phyloP scores from a whole-genome alignment of 2,888 invertebrate species.

The Rhagonycha fulva region DNA sequence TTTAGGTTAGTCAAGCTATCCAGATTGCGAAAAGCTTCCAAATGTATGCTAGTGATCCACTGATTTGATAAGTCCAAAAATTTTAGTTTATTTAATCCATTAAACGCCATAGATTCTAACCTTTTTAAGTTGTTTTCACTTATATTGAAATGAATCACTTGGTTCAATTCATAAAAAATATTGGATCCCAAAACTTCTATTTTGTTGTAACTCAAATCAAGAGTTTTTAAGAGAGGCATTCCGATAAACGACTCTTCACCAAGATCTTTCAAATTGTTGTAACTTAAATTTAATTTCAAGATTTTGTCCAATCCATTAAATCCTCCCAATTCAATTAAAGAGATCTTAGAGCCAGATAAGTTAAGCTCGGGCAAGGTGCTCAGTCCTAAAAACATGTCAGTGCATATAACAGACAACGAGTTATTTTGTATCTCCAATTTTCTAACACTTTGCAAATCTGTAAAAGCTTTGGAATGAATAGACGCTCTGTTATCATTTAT shows the following conservation, averaged over 20 bases:
- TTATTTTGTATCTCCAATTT: background rate
- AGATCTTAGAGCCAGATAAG: background rate
- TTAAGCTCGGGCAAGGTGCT: background rate
- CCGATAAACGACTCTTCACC: background rate
- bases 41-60: constrained; percentile 38
- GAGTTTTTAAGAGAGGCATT: background rate
- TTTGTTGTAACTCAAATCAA: background rate
- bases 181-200: background rate
- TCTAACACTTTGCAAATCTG: background rate
- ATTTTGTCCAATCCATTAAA: background rate
- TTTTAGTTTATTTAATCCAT: constrained; percentile 48
- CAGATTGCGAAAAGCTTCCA: constrained; percentile 43
- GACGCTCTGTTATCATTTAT: constrained; percentile 18
- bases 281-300: constrained; percentile 41
- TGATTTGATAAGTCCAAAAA: constrained; percentile 47
- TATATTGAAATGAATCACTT: background rate
- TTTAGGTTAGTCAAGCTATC: constrained; percentile 44
- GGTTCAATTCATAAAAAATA: background rate
- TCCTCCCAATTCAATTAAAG: background rate
- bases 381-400: background rate
- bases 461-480: background rate
- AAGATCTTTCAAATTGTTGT: background rate
- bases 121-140: constrained; percentile 34
- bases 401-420: background rate
- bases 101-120: constrained; percentile 48